Base-by-base conservation (phyloP, 1,140 invertebrate species). In the Chymomyza costata region DNA sequence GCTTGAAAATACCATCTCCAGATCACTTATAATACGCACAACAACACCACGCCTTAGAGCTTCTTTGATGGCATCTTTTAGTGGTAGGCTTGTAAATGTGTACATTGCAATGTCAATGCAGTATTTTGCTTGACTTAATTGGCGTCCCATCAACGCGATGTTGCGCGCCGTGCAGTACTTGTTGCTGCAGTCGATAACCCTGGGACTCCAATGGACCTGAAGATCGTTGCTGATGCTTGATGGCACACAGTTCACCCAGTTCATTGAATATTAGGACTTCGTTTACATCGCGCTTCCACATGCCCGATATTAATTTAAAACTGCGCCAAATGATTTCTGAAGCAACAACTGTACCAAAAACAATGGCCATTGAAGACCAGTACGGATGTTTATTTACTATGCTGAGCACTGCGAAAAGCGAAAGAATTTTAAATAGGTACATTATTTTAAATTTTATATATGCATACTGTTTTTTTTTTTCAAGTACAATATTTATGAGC, bases 31-130 rank as follows among this genome's bases (percentile, higher is more conserved):
- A 3, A 83, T 39, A 6, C 82, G 62, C 3, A 84, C n/a, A 1
- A 1, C 11, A 0, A 84, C 60, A 19, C 63, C 65, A 1, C 82
- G 69, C 1, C 19, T 16, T 7, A 69, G 3, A 0, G 82, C 82
- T 2, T 54, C 38, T 17, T 40, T 14, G 0, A 84, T 11, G 0
- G 70, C 70, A 0, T 49, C 2, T 10, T 32, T 19, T 0, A 83
- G 1, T 3, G 11, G 11, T 0, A 21, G 0, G 0, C 48, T 45
- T 0, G 78, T 70, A 2, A 84, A 64, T 0, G 67, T 84, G 28
- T 83, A 84, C 6, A 84, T 81, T 8, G 78, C 69, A 3, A 78
- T 28, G 15, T 84, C 82, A 1, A 84, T 61, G 18, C 49, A 52
- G 41, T 83, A 68, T 40, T 62, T 43, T 0, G 82, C 82, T 15